These are phyloP conservation scores for Periophthalmus magnuspinnatus DNA, from an alignment of 2,797 vertebrate species.

Conservation along the genomic window DNA sequence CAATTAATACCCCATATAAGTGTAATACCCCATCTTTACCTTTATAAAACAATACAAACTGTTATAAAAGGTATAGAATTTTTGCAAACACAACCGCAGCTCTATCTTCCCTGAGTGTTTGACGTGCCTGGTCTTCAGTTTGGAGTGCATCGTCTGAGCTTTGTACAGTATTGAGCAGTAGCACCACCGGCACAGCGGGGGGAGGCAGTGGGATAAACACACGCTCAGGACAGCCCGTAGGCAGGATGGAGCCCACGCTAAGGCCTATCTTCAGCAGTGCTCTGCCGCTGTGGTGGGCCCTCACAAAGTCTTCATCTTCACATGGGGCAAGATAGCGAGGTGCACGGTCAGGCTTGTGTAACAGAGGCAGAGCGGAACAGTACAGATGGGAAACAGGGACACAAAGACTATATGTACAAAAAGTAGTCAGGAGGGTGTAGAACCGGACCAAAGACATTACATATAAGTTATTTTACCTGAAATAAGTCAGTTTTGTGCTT, in stretches of 20 bases:
- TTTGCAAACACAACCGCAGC: no score
- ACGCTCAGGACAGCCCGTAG: conserved; percentile 59
- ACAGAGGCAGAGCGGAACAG: conserved; percentile 11
- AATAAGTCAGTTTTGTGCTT: no score
- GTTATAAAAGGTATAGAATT: no score
- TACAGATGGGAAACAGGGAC: neutral
- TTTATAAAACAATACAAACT: no score
- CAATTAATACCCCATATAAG: no score
- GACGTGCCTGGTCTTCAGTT: no score
- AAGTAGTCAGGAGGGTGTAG: neutral
- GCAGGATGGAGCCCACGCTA: conserved; percentile 51
- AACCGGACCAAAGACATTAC: no score
- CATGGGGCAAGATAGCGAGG: conserved; percentile 2
- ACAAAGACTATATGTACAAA: neutral
- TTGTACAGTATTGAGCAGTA: conserved; percentile 13
- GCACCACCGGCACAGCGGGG: conserved; percentile 34
- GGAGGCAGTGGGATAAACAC: conserved; percentile 62
- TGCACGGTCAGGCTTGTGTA: conserved; percentile 33
- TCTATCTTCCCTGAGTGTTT: no score
- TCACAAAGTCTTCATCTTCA: conserved; percentile 35
- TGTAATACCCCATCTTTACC: no score
- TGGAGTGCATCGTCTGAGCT: no score
- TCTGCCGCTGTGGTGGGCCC: conserved; percentile 60
- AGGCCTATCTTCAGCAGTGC: conserved; percentile 52
- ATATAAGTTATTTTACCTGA: no score